These are phyloP conservation scores for Novumbra hubbsi DNA, from an alignment of 2,797 vertebrate genomes.

Conservation along the genomic window DNA sequence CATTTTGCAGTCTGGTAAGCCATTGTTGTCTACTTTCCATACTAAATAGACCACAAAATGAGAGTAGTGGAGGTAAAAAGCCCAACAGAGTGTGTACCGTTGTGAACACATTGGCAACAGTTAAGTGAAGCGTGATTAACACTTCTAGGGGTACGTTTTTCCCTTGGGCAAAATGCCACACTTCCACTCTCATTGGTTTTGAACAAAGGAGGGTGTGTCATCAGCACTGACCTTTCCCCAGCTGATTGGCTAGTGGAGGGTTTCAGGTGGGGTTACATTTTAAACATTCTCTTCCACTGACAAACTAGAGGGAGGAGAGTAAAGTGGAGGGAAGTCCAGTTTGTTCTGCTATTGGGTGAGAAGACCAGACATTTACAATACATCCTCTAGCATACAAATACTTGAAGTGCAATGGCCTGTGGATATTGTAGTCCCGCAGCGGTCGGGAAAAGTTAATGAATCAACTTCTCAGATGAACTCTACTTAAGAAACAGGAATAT, in stretches of 20 bases:
- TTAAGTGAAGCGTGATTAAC: slow-evolving; percentile 74
- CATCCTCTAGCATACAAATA: slow-evolving; percentile 12
- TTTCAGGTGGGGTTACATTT: slow-evolving; percentile 74
- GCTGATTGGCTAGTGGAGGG: slow-evolving; percentile 60
- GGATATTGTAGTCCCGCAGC: background rate
- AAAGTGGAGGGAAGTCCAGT: slow-evolving; percentile 72
- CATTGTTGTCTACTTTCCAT: slow-evolving; percentile 80
- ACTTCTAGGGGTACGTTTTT: slow-evolving; percentile 68
- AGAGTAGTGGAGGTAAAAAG: slow-evolving; percentile 63
- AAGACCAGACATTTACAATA: slow-evolving; percentile 25
- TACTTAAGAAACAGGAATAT: background rate
- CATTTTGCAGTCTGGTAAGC: slow-evolving; percentile 78
- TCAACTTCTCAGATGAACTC: background rate
- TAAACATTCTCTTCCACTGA: slow-evolving; percentile 64
- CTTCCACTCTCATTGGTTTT: slow-evolving; percentile 71
- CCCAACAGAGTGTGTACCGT: slow-evolving; percentile 65
- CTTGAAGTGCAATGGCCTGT: background rate
- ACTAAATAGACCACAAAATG: slow-evolving; percentile 67
- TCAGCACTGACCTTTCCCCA: slow-evolving; percentile 54
- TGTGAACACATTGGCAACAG: slow-evolving; percentile 75
- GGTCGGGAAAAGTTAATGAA: background rate
- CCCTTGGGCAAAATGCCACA: slow-evolving; percentile 71
- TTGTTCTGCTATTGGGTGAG: slow-evolving; percentile 51
- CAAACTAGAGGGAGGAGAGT: slow-evolving; percentile 67
- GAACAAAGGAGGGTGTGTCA: slow-evolving; percentile 70